phyloP scores from a whole-genome alignment of 2,113 vertebrate genomes.

The Panthera leo region DNA sequence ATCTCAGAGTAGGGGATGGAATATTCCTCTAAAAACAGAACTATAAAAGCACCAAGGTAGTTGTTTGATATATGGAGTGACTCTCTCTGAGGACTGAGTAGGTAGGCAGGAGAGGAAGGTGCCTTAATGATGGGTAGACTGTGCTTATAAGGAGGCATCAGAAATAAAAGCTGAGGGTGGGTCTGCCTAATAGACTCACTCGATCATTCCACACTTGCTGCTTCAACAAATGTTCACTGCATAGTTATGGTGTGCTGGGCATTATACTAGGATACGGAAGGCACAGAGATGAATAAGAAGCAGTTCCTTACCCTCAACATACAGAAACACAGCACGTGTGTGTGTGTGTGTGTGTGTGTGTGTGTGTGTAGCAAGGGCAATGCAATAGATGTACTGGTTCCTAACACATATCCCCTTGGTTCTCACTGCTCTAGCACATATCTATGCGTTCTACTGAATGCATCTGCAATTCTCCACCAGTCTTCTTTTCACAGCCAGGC shows the following conservation, averaged over 20 bases:
- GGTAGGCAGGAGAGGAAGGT: background rate
- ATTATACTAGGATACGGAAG: accelerated
- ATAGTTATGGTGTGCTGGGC: too few species aligned
- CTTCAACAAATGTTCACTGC: background rate
- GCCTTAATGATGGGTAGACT: background rate
- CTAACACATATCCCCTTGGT: too few species aligned
- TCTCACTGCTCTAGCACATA: background rate
- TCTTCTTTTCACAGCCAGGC: background rate
- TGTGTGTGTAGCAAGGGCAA: background rate
- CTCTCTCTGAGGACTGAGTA: background rate
- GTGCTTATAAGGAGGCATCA: background rate
- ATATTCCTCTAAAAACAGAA: background rate
- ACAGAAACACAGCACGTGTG: background rate
- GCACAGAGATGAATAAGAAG: background rate
- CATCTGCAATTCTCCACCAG: background rate
- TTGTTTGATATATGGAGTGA: background rate
- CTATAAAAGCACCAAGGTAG: background rate
- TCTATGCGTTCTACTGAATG: background rate
- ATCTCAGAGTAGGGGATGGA: background rate
- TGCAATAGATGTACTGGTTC: background rate
- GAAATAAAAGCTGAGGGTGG: background rate
- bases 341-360: background rate
- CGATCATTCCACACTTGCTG: accelerated
- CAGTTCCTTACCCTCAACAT: background rate
- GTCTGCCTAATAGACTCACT: background rate